A percentile compares a stretch with the other conserved stretches of the same genome.
These are phyloP conservation scores for Blastobasis lacticolella DNA, from an alignment of 2,888 invertebrate species.

Conservation along the genomic window DNA sequence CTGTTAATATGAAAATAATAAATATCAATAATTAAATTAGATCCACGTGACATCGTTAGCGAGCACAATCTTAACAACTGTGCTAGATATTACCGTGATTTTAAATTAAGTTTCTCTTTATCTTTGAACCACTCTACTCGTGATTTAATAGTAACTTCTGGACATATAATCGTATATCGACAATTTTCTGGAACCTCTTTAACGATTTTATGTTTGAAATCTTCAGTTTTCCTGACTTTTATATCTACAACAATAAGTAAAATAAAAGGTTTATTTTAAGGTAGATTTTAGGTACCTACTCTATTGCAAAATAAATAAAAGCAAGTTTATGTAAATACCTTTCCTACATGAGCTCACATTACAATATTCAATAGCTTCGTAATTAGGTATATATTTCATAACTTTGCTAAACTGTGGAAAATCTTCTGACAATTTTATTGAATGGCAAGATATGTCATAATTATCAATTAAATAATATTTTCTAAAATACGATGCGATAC, in stretches of 20 bases:
- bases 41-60: no score
- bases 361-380: conserved; percentile 46
- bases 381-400: conserved; percentile 64
- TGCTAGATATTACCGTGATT: no score
- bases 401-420: conserved; percentile 61
- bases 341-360: conserved; percentile 20
- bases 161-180: conserved; percentile 70
- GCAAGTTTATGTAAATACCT: neutral
- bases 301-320: no score
- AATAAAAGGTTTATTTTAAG: no score
- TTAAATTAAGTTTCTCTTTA: conserved; percentile 49
- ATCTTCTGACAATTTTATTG: conserved; percentile 43
- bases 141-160: conserved; percentile 65
- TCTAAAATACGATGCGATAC: conserved; percentile 2
- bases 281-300: no score
- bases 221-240: neutral
- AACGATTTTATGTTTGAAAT: conserved; percentile 25
- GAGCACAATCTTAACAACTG: no score
- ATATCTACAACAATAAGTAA: no score
- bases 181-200: conserved; percentile 64
- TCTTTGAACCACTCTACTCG: conserved; percentile 73
- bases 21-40: neutral
- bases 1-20: conserved; percentile 9
- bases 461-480: conserved; percentile 18
- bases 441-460: conserved; percentile 54